Evolutionary conservation across 1,140 invertebrate species (phyloP), one percentile per base, ranked within the genome.

Genomic region (Papilio aristodemus): DNA sequence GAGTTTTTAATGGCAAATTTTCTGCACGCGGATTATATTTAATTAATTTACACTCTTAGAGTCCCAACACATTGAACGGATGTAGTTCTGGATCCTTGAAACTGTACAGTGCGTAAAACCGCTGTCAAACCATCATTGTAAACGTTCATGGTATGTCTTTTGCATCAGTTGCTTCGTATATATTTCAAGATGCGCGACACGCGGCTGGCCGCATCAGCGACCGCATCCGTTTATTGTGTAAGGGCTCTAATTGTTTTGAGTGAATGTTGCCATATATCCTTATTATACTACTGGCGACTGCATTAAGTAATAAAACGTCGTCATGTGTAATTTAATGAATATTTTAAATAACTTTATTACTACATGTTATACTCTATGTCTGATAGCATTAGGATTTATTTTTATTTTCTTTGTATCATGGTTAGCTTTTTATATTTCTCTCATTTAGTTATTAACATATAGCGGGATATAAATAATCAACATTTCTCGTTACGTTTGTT

Each of bases 231-330:
- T n/a, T n/a, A n/a, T n/a, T n/a, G n/a, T n/a, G n/a, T n/a, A n/a
- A n/a, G n/a, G n/a, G n/a, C n/a, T n/a, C n/a, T n/a, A n/a, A n/a
- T n/a, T n/a, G n/a, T n/a, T n/a, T n/a, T n/a, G n/a, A 10, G 17
- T 19, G 14, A 43, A 46, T 54, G 46, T 54, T 25, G 46, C 46
- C 46, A 54, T 54, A 54, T 54, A 3, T 32, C 6, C 19, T 54
- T 54, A 54, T 54, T 54, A 11, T 54, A 22, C 19, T 22, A 25
- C 27, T 19, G 41, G 14, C 41, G n/a, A 43, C 2, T 32, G 27
- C 27, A n/a, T n/a, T 32, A 32, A 43, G 14, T 43, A 14, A 22
- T 5, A 50, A 11, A 7, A 14, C n/a, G 46, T 54, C n/a, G 46
- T 54, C 19, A 19, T 54, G 46, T 54, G 46, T 22, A 50, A 25